Conservation (phyloP, 2,888 invertebrate species). For the Hemaris fuciformis region DNA sequence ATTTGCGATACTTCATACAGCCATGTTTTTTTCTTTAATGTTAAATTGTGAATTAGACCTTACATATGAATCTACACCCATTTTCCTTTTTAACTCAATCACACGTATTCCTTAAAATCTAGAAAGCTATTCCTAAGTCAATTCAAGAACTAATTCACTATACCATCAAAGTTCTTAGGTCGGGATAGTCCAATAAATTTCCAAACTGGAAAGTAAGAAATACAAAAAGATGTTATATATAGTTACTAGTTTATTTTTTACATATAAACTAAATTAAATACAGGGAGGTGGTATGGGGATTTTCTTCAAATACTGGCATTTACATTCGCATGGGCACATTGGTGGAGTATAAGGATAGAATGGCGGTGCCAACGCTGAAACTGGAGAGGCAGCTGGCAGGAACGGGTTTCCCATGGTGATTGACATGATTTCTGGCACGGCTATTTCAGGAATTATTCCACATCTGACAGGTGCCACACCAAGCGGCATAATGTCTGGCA, state of each 20-base stretch:
- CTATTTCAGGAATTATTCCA: constrained; percentile 18
- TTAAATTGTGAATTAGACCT: too few relatives aligned
- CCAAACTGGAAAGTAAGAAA: not conserved
- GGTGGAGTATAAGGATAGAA: constrained; percentile 39
- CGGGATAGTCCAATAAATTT: too few relatives aligned
- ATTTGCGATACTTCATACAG: too few relatives aligned
- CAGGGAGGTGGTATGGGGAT: constrained; percentile 62
- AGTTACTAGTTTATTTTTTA: not conserved
- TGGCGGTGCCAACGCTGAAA: constrained; percentile 40
- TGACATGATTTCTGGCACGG: constrained; percentile 22
- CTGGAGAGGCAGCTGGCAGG: constrained; percentile 51
- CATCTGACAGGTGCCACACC: not conserved
- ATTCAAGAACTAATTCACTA: too few relatives aligned
- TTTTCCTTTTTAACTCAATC: too few relatives aligned
- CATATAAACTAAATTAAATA: constrained; percentile 32
- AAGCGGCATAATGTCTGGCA: not conserved
- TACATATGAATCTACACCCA: too few relatives aligned
- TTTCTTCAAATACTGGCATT: constrained; percentile 52
- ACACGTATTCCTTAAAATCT: too few relatives aligned
- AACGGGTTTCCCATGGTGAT: constrained; percentile 35
- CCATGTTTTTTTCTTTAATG: too few relatives aligned
- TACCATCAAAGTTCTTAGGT: too few relatives aligned
- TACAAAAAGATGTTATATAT: not conserved
- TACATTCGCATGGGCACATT: constrained; percentile 35
- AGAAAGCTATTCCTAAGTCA: too few relatives aligned